Percentiles rank a stretch among this genome's conserved stretches.
Evolutionary conservation across 1,140 invertebrate species (phyloP).

Genomic region (Mylabris phalerata): DNA sequence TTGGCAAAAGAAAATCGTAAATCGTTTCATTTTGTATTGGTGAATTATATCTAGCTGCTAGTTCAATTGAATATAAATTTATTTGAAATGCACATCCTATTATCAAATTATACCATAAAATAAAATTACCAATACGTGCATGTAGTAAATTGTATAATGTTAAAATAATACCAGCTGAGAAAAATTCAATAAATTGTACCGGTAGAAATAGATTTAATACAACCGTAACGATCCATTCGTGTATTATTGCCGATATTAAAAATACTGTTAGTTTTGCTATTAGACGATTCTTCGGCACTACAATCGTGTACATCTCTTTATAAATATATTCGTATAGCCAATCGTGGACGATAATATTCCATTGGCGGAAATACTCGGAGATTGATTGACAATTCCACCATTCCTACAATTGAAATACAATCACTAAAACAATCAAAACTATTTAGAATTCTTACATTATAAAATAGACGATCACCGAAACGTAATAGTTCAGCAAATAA

Average conservation of each 20-base stretch:
- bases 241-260: slow-evolving; percentile 35
- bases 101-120: slow-evolving; percentile 74
- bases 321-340: slow-evolving; percentile 93
- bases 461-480: slow-evolving; percentile 82
- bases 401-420: slow-evolving; percentile 53
- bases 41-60: slow-evolving; percentile 76
- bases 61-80: slow-evolving; percentile 78
- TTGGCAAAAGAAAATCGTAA: slow-evolving; percentile 48
- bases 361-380: slow-evolving; percentile 76
- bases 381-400: slow-evolving; percentile 91
- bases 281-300: slow-evolving; percentile 46
- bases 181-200: slow-evolving; percentile 68
- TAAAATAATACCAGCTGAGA: slow-evolving; percentile 50
- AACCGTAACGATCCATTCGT: slow-evolving; percentile 73
- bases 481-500: slow-evolving; percentile 77
- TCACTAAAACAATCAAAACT: not conserved
- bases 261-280: slow-evolving; percentile 55
- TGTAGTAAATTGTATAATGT: slow-evolving; percentile 51
- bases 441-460: slow-evolving; percentile 50
- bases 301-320: slow-evolving; percentile 65
- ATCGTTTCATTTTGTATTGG: slow-evolving; percentile 44
- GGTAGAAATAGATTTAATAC: slow-evolving; percentile 82
- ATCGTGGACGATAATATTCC: slow-evolving; percentile 90
- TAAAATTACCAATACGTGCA: slow-evolving; percentile 61
- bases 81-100: slow-evolving; percentile 69